phyloP scores from a whole-genome alignment of 2,113 vertebrate genomes.

The Patagioenas fasciata region DNA sequence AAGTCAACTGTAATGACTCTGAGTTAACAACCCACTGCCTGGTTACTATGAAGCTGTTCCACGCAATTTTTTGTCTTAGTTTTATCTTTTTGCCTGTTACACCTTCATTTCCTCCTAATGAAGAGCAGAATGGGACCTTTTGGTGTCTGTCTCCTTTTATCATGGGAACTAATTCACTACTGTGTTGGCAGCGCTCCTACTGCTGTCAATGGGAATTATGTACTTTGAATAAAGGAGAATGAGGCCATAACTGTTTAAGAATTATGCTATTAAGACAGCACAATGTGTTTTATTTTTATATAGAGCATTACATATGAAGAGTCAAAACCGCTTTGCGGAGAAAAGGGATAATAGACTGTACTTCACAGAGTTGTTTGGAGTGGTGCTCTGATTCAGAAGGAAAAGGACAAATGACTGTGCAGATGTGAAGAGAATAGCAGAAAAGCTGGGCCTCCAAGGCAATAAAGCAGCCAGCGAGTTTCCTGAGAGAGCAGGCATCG shows the following conservation, averaged over 20 bases:
- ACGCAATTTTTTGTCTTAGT: neutral
- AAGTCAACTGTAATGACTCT: neutral
- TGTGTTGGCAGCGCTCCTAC: conserved; percentile 51
- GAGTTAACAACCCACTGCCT: neutral
- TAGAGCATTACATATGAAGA: conserved; percentile 28
- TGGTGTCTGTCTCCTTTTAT: neutral
- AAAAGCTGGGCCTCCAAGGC: conserved; percentile 21
- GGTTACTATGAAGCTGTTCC: neutral
- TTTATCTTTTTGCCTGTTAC: neutral
- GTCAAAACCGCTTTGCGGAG: neutral
- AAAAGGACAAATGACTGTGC: conserved; percentile 37
- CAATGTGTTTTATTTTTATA: conserved; percentile 50
- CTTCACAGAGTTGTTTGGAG: conserved; percentile 10
- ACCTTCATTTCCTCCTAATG: conserved; percentile 3
- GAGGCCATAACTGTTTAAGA: conserved; percentile 60
- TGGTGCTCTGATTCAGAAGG: conserved; percentile 32
- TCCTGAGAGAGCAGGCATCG: neutral
- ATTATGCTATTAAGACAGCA: conserved; percentile 54
- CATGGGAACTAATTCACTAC: neutral
- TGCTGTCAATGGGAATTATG: conserved; percentile 50
- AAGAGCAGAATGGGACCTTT: conserved; percentile 6
- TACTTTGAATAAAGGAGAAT: conserved; percentile 30
- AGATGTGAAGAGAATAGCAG: neutral
- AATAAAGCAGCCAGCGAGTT: neutral
- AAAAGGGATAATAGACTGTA: conserved; percentile 23